phyloP scores from a whole-genome alignment of 2,888 invertebrate species.

The Brenthis daphne region DNA sequence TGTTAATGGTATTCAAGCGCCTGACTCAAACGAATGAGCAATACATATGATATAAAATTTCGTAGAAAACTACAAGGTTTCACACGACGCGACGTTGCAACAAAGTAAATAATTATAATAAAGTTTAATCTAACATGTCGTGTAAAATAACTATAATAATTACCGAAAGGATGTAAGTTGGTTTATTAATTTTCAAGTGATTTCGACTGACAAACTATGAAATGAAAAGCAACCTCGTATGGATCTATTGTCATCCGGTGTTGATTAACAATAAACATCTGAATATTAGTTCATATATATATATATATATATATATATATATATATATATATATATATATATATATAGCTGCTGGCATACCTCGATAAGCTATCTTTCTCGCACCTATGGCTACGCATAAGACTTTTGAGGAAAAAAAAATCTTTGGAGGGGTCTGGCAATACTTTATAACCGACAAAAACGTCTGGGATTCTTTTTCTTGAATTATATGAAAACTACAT shows the following conservation, averaged over 20 bases:
- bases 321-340: too few relatives aligned
- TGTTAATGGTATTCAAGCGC: background rate
- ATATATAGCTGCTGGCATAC: too few relatives aligned
- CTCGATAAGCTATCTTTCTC: too few relatives aligned
- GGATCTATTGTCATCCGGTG: background rate
- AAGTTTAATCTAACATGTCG: background rate
- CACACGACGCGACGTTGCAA: background rate
- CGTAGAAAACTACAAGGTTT: slow-evolving; percentile 7
- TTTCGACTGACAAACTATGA: slow-evolving; percentile 4
- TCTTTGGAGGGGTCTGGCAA: too few relatives aligned
- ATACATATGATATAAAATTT: slow-evolving; percentile 8
- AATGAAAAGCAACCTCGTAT: slow-evolving; percentile 19
- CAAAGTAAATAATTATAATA: slow-evolving; percentile 14
- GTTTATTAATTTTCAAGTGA: slow-evolving; percentile 15
- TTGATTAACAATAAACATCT: background rate
- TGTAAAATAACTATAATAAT: background rate
- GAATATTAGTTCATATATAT: too few relatives aligned
- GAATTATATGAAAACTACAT: too few relatives aligned
- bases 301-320: too few relatives aligned
- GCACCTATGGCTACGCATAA: too few relatives aligned
- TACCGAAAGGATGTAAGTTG: background rate
- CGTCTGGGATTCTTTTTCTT: too few relatives aligned
- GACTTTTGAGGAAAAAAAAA: too few relatives aligned
- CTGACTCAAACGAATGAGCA: slow-evolving; percentile 16
- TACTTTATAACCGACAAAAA: too few relatives aligned